phyloP scores from a whole-genome alignment of 2,888 invertebrate genomes.

The Oeneis ivallda region DNA sequence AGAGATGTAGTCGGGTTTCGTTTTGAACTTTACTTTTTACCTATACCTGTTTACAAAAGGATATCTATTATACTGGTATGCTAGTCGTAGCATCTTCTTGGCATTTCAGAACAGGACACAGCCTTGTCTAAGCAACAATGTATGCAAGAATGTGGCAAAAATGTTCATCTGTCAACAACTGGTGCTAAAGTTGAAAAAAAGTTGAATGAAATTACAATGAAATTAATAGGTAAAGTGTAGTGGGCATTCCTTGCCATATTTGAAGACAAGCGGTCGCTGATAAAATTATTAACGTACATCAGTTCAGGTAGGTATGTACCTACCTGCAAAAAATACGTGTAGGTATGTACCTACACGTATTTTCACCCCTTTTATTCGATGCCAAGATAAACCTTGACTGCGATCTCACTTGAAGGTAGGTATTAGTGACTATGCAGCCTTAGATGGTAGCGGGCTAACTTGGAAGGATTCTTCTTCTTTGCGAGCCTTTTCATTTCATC shows the following conservation, averaged over 20 bases:
- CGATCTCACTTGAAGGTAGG: no score
- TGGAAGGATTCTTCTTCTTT: no score
- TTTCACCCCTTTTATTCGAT: no score
- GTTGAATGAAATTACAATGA: background rate
- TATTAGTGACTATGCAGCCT: no score
- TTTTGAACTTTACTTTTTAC: constrained; percentile 1
- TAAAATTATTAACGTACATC: no score
- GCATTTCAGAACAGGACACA: background rate
- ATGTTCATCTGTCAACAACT: background rate
- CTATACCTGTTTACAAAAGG: background rate
- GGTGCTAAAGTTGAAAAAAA: background rate
- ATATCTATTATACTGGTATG: background rate
- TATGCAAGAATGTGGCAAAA: background rate
- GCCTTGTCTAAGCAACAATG: background rate
- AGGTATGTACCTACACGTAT: no score
- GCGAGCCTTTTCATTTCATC: no score
- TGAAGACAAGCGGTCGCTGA: background rate
- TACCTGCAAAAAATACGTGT: no score
- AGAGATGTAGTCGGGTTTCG: background rate
- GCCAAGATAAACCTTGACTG: no score
- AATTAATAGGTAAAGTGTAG: background rate
- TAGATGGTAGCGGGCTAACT: no score
- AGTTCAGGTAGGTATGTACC: no score
- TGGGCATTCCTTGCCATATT: background rate
- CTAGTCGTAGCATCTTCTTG: background rate